Base-by-base conservation (phyloP, 2,888 invertebrate species). In the Ramazzottius varieornatus region DNA sequence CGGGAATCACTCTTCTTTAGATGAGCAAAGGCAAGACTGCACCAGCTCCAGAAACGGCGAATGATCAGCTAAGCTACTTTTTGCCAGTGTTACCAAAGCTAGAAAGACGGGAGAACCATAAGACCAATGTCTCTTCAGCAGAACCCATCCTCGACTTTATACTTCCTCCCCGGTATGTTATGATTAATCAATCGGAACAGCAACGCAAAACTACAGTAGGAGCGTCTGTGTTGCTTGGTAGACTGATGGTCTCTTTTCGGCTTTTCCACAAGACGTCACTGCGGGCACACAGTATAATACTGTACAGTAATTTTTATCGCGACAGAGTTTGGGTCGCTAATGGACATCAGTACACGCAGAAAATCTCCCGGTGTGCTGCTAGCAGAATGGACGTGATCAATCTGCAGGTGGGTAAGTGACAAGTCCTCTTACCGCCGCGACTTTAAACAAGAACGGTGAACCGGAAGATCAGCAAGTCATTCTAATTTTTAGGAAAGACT, bases 401-500 rank as follows among this genome's bases (percentile, higher is more conserved):
- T 77, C 81, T 98, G 24, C n/a, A n/a, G n/a, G n/a, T n/a, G n/a
- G n/a, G n/a, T n/a, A n/a, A n/a, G n/a, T n/a, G n/a, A n/a, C n/a
- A n/a, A n/a, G n/a, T n/a, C n/a, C n/a, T n/a, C n/a, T n/a, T n/a
- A n/a, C n/a, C n/a, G n/a, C n/a, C n/a, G n/a, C n/a, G n/a, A n/a
- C n/a, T n/a, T n/a, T n/a, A n/a, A n/a, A n/a, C n/a, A n/a, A n/a
- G n/a, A n/a, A n/a, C n/a, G n/a, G n/a, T n/a, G n/a, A n/a, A n/a
- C n/a, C n/a, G n/a, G n/a, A n/a, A n/a, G n/a, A n/a, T n/a, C n/a
- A n/a, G n/a, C n/a, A n/a, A n/a, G n/a, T n/a, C n/a, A n/a, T n/a
- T n/a, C n/a, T n/a, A n/a, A n/a, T n/a, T n/a, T n/a, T n/a, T 93
- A 94, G 78, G 93, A 96, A 76, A 88, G 91, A 79, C 78, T 98